These are phyloP conservation scores for Morbakka virulenta DNA, from an alignment of 30 jellyfish, hydroid and myxozoan genomes.

Conservation along the genomic window DNA sequence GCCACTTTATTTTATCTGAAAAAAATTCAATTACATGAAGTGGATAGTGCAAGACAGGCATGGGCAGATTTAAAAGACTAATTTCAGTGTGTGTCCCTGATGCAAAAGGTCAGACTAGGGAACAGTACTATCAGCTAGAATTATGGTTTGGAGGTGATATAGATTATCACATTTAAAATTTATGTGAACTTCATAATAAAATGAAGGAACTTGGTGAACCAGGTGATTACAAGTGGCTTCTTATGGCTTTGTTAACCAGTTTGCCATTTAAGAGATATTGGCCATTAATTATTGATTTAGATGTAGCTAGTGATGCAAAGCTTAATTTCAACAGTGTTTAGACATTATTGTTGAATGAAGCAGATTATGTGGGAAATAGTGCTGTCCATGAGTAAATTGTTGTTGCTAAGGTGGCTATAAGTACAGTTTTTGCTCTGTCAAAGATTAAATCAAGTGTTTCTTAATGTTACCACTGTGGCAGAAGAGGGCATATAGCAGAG, in stretches of 20 bases:
- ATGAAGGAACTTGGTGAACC: constrained; percentile 36
- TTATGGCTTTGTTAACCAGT: constrained; percentile 19
- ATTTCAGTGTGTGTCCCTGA: constrained; percentile 36
- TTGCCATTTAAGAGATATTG: constrained; percentile 3
- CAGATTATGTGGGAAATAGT: constrained; percentile 9
- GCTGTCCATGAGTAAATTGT: background rate
- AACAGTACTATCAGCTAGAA: constrained; percentile 37
- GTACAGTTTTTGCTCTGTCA: background rate
- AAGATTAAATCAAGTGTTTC: background rate
- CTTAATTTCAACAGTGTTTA: constrained; percentile 11
- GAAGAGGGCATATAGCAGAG: background rate
- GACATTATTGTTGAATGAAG: constrained; percentile 13
- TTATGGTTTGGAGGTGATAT: constrained; percentile 27
- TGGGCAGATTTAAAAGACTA: constrained; percentile 19
- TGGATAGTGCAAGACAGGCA: constrained; percentile 16
- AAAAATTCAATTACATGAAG: constrained; percentile 15
- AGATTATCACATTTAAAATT: constrained; percentile 2
- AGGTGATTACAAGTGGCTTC: constrained; percentile 9
- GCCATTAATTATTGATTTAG: constrained; percentile 13
- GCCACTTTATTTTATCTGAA: constrained; percentile 16
- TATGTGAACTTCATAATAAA: constrained; percentile 37
- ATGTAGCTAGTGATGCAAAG: constrained; percentile 29
- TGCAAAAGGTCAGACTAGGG: constrained; percentile 20
- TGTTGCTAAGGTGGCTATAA: constrained; percentile 1
- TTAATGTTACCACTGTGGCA: constrained; percentile 12